Evolutionary conservation across 1,140 invertebrate genomes (phyloP), one percentile per base, ranked within the genome.

Genomic region (Drosophila kepulauana): DNA sequence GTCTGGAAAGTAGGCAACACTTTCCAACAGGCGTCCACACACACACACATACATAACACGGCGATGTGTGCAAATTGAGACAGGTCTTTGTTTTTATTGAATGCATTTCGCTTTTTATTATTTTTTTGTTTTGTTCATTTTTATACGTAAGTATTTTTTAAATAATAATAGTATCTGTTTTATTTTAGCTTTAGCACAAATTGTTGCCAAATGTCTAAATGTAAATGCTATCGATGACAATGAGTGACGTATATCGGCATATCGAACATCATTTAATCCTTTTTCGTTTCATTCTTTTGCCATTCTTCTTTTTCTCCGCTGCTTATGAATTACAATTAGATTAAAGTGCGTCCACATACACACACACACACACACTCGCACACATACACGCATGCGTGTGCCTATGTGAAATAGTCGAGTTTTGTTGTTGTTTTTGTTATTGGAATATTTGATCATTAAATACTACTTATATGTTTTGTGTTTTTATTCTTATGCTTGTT

Each of bases 141-240:
- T 62, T 61, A 69, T 56, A 62, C 41, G 49, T 73, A 67, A 43
- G 54, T 61, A 73, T 38, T 28, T 61, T 25, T 74, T 74, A 68
- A 68, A 74, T 74, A 61, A 62, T 74, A 56, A 54, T 68, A 56
- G 59, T 64, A 48, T 71, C n/a, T 51, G n/a, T 54, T 71, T 49
- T 51, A 20, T 69, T 77, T 72, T 57, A 75, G 54, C 61, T 78
- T 78, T 65, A 28, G 67, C 77, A 57, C 38, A 77, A 78, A 38
- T 33, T 8, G 71, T 66, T 76, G 56, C 69, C 43, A 38, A 38
- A 51, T 71, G 65, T 75, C 41, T 48, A 49, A 72, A 69, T 69
- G 49, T 80, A 84, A 84, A 85, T 84, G 81, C 81, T 67, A 84
- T 79, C 54, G 54, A 59, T 72, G 75, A 46, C 68, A 69, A 68